phyloP scores from a whole-genome alignment of 2,888 invertebrate genomes.

The Dione vanillae region DNA sequence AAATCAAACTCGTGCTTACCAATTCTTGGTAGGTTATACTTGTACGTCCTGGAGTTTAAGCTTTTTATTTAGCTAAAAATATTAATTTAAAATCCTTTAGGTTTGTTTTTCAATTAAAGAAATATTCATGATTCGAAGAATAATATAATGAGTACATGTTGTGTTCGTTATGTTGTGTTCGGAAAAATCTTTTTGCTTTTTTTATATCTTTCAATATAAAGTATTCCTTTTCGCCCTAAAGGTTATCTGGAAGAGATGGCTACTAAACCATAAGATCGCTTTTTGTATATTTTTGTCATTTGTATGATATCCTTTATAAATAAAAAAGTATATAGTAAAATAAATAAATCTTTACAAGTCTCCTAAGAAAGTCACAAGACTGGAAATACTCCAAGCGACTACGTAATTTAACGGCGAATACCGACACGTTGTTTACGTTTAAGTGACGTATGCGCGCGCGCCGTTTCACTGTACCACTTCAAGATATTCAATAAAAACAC shows the following conservation, averaged over 20 bases:
- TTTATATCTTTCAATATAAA: too few relatives aligned
- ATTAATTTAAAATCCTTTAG: background rate
- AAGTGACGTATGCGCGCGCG: constrained; percentile 36
- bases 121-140: background rate
- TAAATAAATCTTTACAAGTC: background rate
- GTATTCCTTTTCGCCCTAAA: too few relatives aligned
- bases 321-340: too few relatives aligned
- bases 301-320: too few relatives aligned
- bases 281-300: too few relatives aligned
- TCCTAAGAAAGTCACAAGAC: constrained; percentile 2
- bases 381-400: constrained; percentile 29
- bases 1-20: constrained; percentile 16
- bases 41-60: background rate
- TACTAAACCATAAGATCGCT: too few relatives aligned
- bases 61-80: background rate
- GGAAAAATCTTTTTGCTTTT: background rate
- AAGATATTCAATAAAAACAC: background rate
- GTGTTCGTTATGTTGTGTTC: background rate
- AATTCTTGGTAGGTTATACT: constrained; percentile 35
- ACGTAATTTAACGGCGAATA: constrained; percentile 35
- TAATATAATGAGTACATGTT: background rate
- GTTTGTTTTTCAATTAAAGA: constrained; percentile 10
- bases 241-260: too few relatives aligned
- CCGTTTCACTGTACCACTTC: background rate
- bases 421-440: constrained; percentile 32